Percentiles rank a stretch among this genome's conserved stretches.
These are phyloP conservation scores for Leucophenga montana DNA, from an alignment of 2,888 invertebrate species.

Conservation along the genomic window DNA sequence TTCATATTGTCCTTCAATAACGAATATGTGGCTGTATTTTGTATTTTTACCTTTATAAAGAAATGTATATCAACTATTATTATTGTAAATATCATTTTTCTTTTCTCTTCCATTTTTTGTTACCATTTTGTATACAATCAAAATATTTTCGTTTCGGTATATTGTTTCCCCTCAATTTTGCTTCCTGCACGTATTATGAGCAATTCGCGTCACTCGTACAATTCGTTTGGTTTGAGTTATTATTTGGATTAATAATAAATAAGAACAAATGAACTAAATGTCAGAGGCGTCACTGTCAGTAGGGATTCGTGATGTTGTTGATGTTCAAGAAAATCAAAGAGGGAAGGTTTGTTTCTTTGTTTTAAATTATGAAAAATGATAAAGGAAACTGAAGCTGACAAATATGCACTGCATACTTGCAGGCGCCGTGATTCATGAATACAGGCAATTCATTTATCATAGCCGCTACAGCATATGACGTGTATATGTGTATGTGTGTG, in stretches of 20 bases:
- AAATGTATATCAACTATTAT: too few relatives aligned
- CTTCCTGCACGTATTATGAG: constrained; percentile 1
- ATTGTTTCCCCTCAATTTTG: too few relatives aligned
- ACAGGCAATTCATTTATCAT: constrained; percentile 15
- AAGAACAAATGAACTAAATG: constrained; percentile 9
- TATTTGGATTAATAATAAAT: constrained; percentile 24
- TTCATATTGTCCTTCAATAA: too few relatives aligned
- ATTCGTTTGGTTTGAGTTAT: background rate
- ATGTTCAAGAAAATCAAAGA: background rate
- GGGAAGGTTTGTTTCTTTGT: too few relatives aligned
- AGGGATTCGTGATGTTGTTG: background rate
- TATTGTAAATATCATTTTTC: background rate
- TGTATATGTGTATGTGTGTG: too few relatives aligned
- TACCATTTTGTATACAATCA: background rate
- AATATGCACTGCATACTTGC: constrained; percentile 4
- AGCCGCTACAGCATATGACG: background rate
- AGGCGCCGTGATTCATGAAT: constrained; percentile 1
- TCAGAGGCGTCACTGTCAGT: constrained; percentile 9
- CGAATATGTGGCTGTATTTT: too few relatives aligned
- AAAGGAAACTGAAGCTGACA: background rate
- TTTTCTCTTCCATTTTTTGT: constrained; percentile 5
- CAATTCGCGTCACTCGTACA: constrained; percentile 9
- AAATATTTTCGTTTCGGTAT: background rate
- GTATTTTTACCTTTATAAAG: too few relatives aligned
- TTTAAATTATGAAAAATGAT: constrained; percentile 2